Base-by-base conservation (phyloP, 2,888 invertebrate species). In the Scotopteryx bipunctaria region DNA sequence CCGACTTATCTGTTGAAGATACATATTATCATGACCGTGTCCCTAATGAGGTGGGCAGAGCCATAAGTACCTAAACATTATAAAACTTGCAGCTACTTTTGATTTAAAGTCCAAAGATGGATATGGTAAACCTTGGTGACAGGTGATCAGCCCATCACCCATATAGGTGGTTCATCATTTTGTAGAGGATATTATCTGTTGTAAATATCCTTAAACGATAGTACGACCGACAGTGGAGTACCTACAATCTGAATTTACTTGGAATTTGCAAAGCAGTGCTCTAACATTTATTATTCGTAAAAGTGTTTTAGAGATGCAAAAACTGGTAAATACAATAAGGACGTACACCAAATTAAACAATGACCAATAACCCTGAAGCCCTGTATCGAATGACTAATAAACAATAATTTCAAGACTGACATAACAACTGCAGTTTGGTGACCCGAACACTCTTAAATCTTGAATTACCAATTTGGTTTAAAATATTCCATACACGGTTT, bases 401-500 rank as follows among this genome's bases (percentile, higher is more conserved):
- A 73, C 64, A 59, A 48, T 49, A 45, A 40, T 57, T 53, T 49
- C 5, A 53, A 60, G 58, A 65, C 50, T 63, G 64, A 61, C 64
- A 68, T 68, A 69, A 71, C 63, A 61, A 55, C 55, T 55, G 58
- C 58, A 63, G 59, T 71, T 78, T 76, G 56, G 62, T 59, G 42
- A 59, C 51, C 58, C 57, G 54, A 53, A 61, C 54, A 59, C 61
- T 61, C 67, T 71, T 73, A 67, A 75, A 71, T 69, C 67, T 55
- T 66, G 62, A 72, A 70, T 67, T 67, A 65, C 74, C 75, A 63
- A 73, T 74, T 80, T 71, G 65, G 63, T 52, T 64, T 64, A 63
- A 69, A 74, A 68, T 66, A 59, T 55, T 44, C 72, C 73, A 16
- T 67, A 67, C 65, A 78, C 49, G 79, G 79, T 51, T 49, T 58